phyloP scores from a whole-genome alignment of 2,113 vertebrate species.

The Sterrhoptilus dennistouni region DNA sequence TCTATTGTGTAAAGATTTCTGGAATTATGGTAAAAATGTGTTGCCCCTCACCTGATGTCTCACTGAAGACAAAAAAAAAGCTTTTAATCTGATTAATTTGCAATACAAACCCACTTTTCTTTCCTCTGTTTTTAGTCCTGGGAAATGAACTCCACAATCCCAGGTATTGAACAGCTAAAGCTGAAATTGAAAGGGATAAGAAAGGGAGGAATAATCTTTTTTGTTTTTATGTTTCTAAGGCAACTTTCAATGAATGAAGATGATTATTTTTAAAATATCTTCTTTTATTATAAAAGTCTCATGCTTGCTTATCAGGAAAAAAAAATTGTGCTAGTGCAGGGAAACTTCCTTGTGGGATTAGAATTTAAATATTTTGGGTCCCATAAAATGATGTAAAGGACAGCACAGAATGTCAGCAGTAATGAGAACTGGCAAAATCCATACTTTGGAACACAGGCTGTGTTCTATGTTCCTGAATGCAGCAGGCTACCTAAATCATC shows the following conservation, averaged over 20 bases:
- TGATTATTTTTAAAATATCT: background rate
- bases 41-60: background rate
- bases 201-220: background rate
- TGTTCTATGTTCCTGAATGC: background rate
- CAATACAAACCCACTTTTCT: background rate
- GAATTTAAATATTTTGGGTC: background rate
- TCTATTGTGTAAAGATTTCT: background rate
- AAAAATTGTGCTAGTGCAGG: background rate
- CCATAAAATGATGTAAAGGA: background rate
- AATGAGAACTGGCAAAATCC: background rate
- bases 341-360: background rate
- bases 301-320: background rate
- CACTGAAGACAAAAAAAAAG: background rate
- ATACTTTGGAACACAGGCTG: background rate
- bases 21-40: background rate
- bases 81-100: background rate
- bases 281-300: background rate
- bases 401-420: background rate
- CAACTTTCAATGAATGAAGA: background rate
- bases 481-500: background rate
- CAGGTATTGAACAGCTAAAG: rapidly evolving
- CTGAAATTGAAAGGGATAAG: background rate
- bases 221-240: background rate
- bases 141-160: background rate
- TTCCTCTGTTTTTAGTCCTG: background rate